phyloP scores from a whole-genome alignment of 2,113 vertebrate species.

The Pachypanchax playfairii region DNA sequence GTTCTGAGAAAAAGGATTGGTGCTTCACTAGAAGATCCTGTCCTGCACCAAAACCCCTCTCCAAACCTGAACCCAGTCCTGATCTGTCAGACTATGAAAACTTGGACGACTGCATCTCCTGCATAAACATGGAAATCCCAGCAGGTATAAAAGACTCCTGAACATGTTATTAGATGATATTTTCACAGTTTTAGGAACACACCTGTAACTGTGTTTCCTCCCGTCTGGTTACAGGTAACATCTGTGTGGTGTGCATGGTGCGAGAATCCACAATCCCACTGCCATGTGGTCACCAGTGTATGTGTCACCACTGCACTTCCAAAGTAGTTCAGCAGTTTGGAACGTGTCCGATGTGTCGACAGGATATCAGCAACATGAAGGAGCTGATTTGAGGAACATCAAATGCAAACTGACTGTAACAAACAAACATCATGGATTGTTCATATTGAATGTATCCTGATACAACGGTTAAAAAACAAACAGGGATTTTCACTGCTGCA shows the following conservation, averaged over 20 bases:
- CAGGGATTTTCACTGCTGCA: no score
- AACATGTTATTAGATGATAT: background rate
- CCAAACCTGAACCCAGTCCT: background rate
- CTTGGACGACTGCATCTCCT: background rate
- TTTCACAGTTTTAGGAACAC: no score
- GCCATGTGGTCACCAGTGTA: conserved; percentile 74
- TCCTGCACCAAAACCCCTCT: conserved; percentile 19
- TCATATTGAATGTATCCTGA: background rate
- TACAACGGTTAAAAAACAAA: no score
- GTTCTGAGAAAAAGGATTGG: conserved; percentile 53
- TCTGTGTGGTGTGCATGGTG: conserved; percentile 71
- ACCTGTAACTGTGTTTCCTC: background rate
- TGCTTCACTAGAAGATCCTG: conserved; percentile 63
- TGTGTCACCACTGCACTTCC: conserved; percentile 58
- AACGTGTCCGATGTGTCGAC: conserved; percentile 75
- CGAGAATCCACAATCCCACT: conserved; percentile 29
- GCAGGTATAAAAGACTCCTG: conserved; percentile 27
- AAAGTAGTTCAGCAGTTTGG: conserved; percentile 53
- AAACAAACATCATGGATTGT: background rate
- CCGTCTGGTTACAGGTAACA: conserved; percentile 21
- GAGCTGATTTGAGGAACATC: no score
- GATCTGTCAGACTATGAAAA: background rate
- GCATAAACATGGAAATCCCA: background rate
- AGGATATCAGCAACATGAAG: conserved; percentile 7
- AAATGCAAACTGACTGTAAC: background rate